Conservation (phyloP, 1,140 invertebrate species). For the Cepaea nemoralis region DNA sequence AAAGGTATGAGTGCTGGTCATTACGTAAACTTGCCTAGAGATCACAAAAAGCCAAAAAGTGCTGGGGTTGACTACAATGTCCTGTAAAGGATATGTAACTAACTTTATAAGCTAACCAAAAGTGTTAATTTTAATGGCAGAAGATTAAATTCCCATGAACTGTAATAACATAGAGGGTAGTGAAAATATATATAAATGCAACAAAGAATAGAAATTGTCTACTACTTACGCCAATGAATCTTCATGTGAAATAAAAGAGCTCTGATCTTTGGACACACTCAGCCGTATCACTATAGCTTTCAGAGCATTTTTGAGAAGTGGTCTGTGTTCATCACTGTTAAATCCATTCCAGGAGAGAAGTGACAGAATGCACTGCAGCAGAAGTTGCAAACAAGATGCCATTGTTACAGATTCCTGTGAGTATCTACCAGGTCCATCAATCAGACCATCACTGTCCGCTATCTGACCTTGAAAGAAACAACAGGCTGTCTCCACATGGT, state of each 20-base stretch:
- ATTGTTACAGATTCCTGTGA: constrained; percentile 73
- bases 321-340: background rate
- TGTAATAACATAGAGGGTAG: too few relatives aligned
- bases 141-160: too few relatives aligned
- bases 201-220: background rate
- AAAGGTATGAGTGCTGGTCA: too few relatives aligned
- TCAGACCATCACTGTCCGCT: constrained; percentile 74
- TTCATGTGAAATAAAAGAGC: constrained; percentile 37
- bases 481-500: constrained; percentile 67
- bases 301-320: constrained; percentile 8
- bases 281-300: background rate
- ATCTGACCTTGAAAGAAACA: constrained; percentile 72
- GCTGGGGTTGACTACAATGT: too few relatives aligned
- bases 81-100: too few relatives aligned
- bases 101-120: too few relatives aligned
- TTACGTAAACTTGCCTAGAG: too few relatives aligned
- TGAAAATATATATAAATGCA: too few relatives aligned
- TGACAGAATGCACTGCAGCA: constrained; percentile 76
- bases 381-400: constrained; percentile 75
- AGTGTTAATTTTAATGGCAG: too few relatives aligned
- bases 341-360: constrained; percentile 80
- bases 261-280: background rate
- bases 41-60: too few relatives aligned
- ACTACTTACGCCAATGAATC: background rate
- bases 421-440: constrained; percentile 77